phyloP scores from a whole-genome alignment of 2,888 invertebrate genomes.

The Coleophora deauratella region DNA sequence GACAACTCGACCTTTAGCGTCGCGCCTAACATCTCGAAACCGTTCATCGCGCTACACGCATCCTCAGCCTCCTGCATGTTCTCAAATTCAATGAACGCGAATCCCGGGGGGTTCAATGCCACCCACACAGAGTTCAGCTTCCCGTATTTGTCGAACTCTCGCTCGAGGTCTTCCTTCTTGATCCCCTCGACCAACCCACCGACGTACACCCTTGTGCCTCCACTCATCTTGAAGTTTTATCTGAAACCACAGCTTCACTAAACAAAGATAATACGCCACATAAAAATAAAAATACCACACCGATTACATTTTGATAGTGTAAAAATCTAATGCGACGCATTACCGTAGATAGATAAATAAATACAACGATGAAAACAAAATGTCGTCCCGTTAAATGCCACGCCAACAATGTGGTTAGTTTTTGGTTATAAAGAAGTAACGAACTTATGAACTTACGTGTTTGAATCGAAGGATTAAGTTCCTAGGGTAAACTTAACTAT shows the following conservation, averaged over 20 bases:
- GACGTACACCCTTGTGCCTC: slow-evolving; percentile 88
- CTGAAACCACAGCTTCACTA: slow-evolving; percentile 3
- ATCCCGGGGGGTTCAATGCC: slow-evolving; percentile 94
- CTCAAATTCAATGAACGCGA: slow-evolving; percentile 94
- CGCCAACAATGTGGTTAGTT: slow-evolving; percentile 35
- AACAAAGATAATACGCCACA: background rate
- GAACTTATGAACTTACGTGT: slow-evolving; percentile 46
- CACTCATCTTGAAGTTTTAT: slow-evolving; percentile 40
- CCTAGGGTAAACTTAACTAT: slow-evolving; percentile 38
- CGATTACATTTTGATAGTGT: background rate
- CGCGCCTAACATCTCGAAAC: slow-evolving; percentile 89
- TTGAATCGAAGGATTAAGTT: slow-evolving; percentile 34
- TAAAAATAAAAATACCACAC: too few relatives aligned
- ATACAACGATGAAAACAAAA: slow-evolving; percentile 68
- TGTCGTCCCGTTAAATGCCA: slow-evolving; percentile 60
- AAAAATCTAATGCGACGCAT: slow-evolving; percentile 8
- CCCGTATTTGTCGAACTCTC: slow-evolving; percentile 93
- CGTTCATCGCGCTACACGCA: slow-evolving; percentile 91
- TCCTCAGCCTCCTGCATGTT: slow-evolving; percentile 91
- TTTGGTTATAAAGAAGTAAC: slow-evolving; percentile 12
- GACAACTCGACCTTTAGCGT: slow-evolving; percentile 92
- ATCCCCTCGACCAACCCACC: slow-evolving; percentile 91
- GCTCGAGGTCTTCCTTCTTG: slow-evolving; percentile 93
- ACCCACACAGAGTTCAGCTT: slow-evolving; percentile 95
- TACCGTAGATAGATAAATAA: slow-evolving; percentile 39